Base-by-base conservation (phyloP, 1,140 invertebrate genomes). In the Prorops nasuta region DNA sequence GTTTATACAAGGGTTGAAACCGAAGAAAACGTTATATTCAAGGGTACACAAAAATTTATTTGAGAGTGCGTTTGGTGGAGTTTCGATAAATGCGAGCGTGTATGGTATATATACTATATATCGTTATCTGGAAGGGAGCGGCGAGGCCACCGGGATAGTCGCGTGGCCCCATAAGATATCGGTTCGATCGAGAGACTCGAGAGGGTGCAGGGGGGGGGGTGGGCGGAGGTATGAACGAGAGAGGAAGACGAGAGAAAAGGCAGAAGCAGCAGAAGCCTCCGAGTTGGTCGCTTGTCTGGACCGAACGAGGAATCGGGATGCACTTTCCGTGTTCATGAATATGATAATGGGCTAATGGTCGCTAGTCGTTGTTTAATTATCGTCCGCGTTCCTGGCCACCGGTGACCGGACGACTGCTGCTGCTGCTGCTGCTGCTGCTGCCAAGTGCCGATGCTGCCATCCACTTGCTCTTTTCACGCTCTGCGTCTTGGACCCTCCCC, bases 251-350 rank as follows among this genome's bases (percentile, higher is more conserved):
- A 45, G 28, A 9, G 19, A 42, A 24, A 37, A 43, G 14, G 46
- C 35, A 43, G 28, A 28, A 37, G 40, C 16, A 34, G 45, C 21
- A 31, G 20, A 31, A 7, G 9, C 3, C 41, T 14, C 45, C 31
- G 55, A 53, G 49, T 54, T 51, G 56, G 51, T 60, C 56, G 55
- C 53, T 48, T 38, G 51, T 40, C 18, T 15, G 45, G 56, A 60
- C 53, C 55, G 58, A 48, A 63, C 59, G 62, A 56, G 65, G 63
- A 71, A 72, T 71, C 69, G 70, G 67, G 72, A 73, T 76, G 73
- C 73, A 74, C 72, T 73, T 76, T 74, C 69, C 71, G 59, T 76
- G 73, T 76, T 76, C 73, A 74, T 76, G 73, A 76, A 76, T 76
- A 76, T 74, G 73, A 76, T 74, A 74, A 76, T 74, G 70, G 70